Conservation (phyloP, 2,797 vertebrate genomes). For the Benthosema pterotum region DNA sequence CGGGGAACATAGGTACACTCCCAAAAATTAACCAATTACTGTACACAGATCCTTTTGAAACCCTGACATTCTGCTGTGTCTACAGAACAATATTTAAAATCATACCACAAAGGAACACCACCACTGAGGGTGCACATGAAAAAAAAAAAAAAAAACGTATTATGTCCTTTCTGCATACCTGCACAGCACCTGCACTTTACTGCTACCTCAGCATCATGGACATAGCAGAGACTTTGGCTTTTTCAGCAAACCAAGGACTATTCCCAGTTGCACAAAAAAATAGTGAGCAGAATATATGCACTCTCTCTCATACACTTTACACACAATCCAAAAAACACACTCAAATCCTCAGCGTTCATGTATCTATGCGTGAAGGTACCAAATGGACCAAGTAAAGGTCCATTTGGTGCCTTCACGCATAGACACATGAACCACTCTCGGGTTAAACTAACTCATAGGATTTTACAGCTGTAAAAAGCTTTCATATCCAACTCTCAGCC, state of each 20-base stretch:
- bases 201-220: constrained; percentile 69
- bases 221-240: constrained; percentile 53
- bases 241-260: constrained; percentile 68
- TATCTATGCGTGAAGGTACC: no score
- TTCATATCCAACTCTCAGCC: constrained; percentile 14
- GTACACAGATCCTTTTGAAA: no score
- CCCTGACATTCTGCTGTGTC: no score
- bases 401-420: no score
- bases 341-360: no score
- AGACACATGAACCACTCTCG: no score
- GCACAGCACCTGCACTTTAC: constrained; percentile 63
- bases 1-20: background rate
- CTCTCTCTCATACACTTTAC: background rate
- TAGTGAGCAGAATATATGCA: constrained; percentile 21
- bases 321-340: constrained; percentile 15
- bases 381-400: no score
- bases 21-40: no score
- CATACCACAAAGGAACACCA: background rate
- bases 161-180: constrained; percentile 47
- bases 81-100: no score
- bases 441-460: no score
- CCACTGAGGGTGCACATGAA: no score
- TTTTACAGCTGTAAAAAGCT: constrained; percentile 3
- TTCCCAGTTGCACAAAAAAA: constrained; percentile 49
- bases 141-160: no score